Percentiles rank a stretch among this genome's conserved stretches.
Conservation (phyloP, 2,797 vertebrate genomes). For the Taeniopygia guttata region DNA sequence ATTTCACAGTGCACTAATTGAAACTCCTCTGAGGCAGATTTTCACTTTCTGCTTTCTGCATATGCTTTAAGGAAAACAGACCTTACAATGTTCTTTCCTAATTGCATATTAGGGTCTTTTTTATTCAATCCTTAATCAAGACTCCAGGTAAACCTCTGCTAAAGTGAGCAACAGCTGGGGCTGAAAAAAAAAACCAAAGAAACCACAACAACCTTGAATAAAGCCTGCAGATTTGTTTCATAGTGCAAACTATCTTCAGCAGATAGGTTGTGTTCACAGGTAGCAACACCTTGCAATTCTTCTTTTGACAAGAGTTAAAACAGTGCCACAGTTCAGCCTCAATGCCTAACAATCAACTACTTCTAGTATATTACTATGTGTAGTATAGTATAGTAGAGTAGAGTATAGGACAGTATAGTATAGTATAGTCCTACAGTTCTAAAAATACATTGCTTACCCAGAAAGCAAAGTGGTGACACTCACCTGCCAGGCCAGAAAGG, state of each 20-base stretch:
- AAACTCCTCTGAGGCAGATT: constrained; percentile 18
- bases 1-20: not conserved
- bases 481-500: not conserved
- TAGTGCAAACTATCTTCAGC: not conserved
- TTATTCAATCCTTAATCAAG: not conserved
- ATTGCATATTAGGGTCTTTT: not conserved
- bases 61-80: constrained; percentile 29
- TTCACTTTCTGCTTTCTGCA: not conserved
- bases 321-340: not conserved
- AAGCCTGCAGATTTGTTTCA: not conserved
- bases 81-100: not conserved
- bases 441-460: not conserved
- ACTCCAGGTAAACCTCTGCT: not conserved
- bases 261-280: not conserved
- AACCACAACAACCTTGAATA: not conserved
- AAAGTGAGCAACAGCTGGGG: not conserved
- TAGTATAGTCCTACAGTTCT: not conserved
- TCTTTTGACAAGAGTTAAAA: not conserved
- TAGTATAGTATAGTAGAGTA: not conserved
- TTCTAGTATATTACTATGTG: not conserved
- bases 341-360: not conserved
- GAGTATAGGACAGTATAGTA: not conserved
- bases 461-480: not conserved
- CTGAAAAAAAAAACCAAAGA: not conserved
- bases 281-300: not conserved